Conservation (phyloP, 2,888 invertebrate species). For the Drepana falcataria region DNA sequence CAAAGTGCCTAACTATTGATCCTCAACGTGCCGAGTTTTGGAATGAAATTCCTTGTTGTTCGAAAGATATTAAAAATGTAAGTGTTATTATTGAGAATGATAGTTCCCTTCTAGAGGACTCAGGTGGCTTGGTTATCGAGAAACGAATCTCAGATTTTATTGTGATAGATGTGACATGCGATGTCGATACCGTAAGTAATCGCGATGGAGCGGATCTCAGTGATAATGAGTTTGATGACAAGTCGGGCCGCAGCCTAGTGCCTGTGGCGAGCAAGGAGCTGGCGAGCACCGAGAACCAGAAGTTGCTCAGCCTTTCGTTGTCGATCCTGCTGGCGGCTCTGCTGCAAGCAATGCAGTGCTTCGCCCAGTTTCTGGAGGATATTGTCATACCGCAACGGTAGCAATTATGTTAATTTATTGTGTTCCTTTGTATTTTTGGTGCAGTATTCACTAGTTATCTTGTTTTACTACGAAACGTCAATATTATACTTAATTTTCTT, state of each 20-base stretch:
- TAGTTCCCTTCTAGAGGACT: conserved; percentile 25
- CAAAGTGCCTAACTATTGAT: conserved; percentile 70
- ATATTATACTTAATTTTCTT: conserved; percentile 62
- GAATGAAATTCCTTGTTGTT: conserved; percentile 75
- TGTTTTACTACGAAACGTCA: conserved; percentile 44
- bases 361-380: conserved; percentile 80
- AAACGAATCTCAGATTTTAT: conserved; percentile 49
- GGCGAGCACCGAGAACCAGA: conserved; percentile 64
- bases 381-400: conserved; percentile 72
- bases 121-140: conserved; percentile 26
- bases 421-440: conserved; percentile 58
- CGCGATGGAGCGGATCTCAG: conserved; percentile 32
- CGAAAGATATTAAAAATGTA: conserved; percentile 52
- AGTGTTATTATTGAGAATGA: conserved; percentile 43
- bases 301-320: conserved; percentile 79
- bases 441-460: conserved; percentile 59
- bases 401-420: conserved; percentile 33
- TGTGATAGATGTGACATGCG: conserved; percentile 70
- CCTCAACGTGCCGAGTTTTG: conserved; percentile 51
- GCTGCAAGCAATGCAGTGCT: conserved; percentile 80
- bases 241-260: conserved; percentile 62
- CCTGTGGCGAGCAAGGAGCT: conserved; percentile 67
- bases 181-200: conserved; percentile 45
- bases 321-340: conserved; percentile 80
- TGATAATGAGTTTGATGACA: conserved; percentile 56